Base-by-base conservation (phyloP, 2,113 vertebrate species). In the Cygnus buccinator region DNA sequence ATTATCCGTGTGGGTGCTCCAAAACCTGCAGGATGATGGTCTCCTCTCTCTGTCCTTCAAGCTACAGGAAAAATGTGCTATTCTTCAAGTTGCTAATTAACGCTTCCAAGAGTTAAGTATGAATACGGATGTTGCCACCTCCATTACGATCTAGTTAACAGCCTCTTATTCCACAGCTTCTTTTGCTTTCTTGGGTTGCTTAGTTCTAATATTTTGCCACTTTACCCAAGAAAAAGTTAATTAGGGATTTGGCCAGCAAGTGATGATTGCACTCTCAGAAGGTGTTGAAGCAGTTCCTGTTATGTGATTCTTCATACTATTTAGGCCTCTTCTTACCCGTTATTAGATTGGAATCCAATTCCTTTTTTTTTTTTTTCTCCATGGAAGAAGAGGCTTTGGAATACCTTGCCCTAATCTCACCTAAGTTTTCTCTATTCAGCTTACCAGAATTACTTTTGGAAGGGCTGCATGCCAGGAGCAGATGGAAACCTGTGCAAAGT, bases 391-490 rank as follows among this genome's bases (percentile, higher is more conserved):
- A 87, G 7, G 18, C 20, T 86, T 87, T 50, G 19, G 41, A 78
- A 57, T 33, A 23, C 50, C 29, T 84, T 90, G 48, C n/a, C 16
- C 33, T 94, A 43, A 79, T 57, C 62, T 94, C 71, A 90, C 43
- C 26, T 82, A 12, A 6, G 15, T 78, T 84, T 57, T 90, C 44
- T 80, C 72, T 77, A 11, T 75, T 95, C 71, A 99, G 99, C 95
- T 81, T 99, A 98, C 88, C 97, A 96, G 76, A 65, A 97, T 44
- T 98, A 98, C 76, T 99, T 99, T 94, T 99, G 99, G 98, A 99
- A 99, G 94, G 98, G 98, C 78, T 99, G 99, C 91, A 98, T 99
- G 94, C 99, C 99, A 29, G 99, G 99, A 72, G 97, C 98, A 90
- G 94, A 97, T 68, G 98, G 98, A 35, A 98, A 97, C 84, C 97